Evolutionary conservation across 1,140 invertebrate species (phyloP).

Genomic region (Carposina sasakii): DNA sequence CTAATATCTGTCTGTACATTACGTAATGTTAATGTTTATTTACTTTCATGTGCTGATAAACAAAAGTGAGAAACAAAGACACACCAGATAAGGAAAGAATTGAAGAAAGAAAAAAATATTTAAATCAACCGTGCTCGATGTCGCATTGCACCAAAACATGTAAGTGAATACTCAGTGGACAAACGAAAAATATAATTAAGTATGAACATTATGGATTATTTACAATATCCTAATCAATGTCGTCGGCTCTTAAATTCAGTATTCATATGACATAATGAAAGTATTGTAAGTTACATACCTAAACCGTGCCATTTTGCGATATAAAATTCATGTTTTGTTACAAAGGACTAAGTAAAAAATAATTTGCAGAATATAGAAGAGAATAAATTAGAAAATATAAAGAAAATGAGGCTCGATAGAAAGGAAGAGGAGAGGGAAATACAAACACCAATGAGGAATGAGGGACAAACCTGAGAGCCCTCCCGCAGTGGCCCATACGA

Average conservation of each 20-base stretch:
- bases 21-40: constrained; percentile 24
- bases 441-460: constrained; percentile 69
- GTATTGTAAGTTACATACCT: too few relatives aligned
- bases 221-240: too few relatives aligned
- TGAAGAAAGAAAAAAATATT: constrained; percentile 33
- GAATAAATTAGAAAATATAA: constrained; percentile 9
- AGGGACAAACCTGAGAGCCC: constrained; percentile 72
- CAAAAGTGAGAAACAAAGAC: constrained; percentile 47
- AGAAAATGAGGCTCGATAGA: constrained; percentile 30
- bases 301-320: too few relatives aligned
- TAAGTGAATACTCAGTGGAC: too few relatives aligned
- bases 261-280: too few relatives aligned
- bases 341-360: constrained; percentile 33
- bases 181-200: too few relatives aligned
- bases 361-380: constrained; percentile 29
- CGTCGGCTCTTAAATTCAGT: too few relatives aligned
- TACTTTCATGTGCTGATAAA: constrained; percentile 72
- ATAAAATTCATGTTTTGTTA: constrained; percentile 43
- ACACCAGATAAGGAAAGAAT: constrained; percentile 29
- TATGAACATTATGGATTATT: too few relatives aligned
- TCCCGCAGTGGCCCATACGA: constrained; percentile 71
- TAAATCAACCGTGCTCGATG: constrained; percentile 39
- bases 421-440: constrained; percentile 57
- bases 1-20: constrained; percentile 17
- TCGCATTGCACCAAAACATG: constrained; percentile 49